Percentiles rank a stretch among this genome's conserved stretches.
Evolutionary conservation across 2,113 vertebrate genomes (phyloP).

Genomic region (Poicephalus gulielmi): DNA sequence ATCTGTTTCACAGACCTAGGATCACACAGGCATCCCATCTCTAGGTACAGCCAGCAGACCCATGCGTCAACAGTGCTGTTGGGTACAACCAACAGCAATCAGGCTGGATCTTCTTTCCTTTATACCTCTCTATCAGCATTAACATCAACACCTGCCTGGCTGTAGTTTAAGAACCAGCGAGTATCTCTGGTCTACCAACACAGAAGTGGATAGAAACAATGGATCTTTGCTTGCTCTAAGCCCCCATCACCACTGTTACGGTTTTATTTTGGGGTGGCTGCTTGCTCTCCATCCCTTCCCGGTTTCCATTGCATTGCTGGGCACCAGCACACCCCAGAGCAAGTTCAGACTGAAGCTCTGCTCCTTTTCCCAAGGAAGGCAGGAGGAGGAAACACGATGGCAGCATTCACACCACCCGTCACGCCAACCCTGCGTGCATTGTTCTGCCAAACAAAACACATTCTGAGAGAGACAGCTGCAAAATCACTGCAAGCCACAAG

Average conservation of each 20-base stretch:
- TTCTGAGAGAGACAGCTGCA: neutral
- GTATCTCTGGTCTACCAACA: neutral
- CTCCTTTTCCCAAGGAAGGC: constrained; percentile 11
- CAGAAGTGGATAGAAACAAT: neutral
- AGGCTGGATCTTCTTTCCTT: neutral
- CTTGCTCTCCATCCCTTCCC: neutral
- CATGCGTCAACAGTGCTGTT: fast-evolving
- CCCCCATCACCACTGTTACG: fast-evolving
- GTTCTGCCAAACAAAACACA: neutral
- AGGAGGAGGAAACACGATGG: neutral
- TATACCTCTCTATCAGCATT: fast-evolving
- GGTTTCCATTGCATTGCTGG: neutral
- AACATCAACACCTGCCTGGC: neutral
- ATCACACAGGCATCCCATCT: neutral
- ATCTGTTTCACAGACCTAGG: neutral
- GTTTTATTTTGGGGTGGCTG: neutral
- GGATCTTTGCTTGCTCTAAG: neutral
- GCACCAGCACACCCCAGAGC: neutral
- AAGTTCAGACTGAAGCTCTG: neutral
- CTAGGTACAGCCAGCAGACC: neutral
- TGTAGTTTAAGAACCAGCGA: neutral
- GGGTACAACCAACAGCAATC: neutral
- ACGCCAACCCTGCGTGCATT: neutral
- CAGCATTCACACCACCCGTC: neutral
- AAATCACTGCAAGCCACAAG: neutral